Evolutionary conservation across 2,797 vertebrate species (phyloP), one percentile per base, ranked within the genome.

Genomic region (Poecilia gillii): DNA sequence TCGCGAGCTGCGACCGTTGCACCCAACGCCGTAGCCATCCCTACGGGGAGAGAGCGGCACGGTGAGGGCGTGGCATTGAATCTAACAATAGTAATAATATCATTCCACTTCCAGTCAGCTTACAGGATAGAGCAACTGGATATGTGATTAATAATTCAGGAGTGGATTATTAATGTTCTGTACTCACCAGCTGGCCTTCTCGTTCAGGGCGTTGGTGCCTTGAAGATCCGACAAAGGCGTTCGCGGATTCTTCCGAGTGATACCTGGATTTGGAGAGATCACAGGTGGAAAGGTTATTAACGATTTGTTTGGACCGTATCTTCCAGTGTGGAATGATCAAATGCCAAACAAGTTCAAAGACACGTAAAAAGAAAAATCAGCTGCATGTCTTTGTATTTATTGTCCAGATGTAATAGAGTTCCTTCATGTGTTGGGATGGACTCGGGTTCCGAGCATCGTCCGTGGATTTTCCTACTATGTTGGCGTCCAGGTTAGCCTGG

Each of bases 221-320:
- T 99, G 98, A 72, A 99, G 96, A 84, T 98, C 97, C 4, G 98
- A 98, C 81, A 99, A 95, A 0, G 98, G 97, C 0, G 96, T 97
- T 33, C 97, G 95, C 0, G 97, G 97, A 86, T 94, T 97, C 91
- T 96, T 98, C 75, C 98, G 94, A 4, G 96, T 91, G 90, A 98
- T 97, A 95, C 93, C 97, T 97, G 91, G 59, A 78, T n/a, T 71
- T 71, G 6, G 68, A 45, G 39, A 18, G 81, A 71, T 43, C 55
- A 59, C 47, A 72, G 14, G 45, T 6, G 12, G 43, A 74, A 16
- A 71, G 68, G 68, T 25, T 43, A 6, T 70, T 71, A 16, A 13
- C 9, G 36, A 45, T 71, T 71, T 45, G 13, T n/a, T n/a, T 70
- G 66, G 16, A n/a, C 66, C 11, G 23, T 43, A 6, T 25, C 12